Conservation (phyloP, 2,888 invertebrate species). For the Limnephilus marmoratus region DNA sequence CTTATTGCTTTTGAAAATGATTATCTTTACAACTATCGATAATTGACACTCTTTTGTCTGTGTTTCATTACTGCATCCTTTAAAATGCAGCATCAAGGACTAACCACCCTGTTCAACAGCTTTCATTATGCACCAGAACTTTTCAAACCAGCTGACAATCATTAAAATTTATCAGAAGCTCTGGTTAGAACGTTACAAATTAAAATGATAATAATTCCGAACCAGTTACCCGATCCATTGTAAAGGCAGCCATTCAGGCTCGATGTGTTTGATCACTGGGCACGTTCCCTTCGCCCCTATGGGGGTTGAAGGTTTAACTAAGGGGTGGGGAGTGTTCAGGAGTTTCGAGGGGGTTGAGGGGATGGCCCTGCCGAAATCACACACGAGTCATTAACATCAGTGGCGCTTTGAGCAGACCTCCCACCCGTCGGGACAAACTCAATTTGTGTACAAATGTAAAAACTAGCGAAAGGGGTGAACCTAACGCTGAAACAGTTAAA, state of each 20-base stretch:
- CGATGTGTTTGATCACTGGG: slow-evolving; percentile 32
- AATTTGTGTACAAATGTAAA: slow-evolving; percentile 19
- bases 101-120: neutral
- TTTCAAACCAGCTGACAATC: neutral
- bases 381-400: slow-evolving; percentile 37
- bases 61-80: too few species aligned
- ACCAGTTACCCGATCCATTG: slow-evolving; percentile 27
- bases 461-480: slow-evolving; percentile 14
- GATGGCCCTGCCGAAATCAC: slow-evolving; percentile 20
- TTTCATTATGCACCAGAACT: neutral
- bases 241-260: slow-evolving; percentile 10
- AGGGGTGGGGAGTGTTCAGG: neutral
- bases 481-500: neutral
- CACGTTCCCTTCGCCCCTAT: slow-evolving; percentile 24
- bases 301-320: neutral
- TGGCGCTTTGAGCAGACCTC: slow-evolving; percentile 36
- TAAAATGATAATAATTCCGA: slow-evolving; percentile 20
- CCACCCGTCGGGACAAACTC: slow-evolving; percentile 28
- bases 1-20: too few species aligned
- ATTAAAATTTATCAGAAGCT: neutral
- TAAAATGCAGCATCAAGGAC: too few species aligned
- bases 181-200: slow-evolving; percentile 2
- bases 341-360: neutral
- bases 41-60: too few species aligned
- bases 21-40: too few species aligned